A percentile compares a stretch with the other conserved stretches of the same genome.
Evolutionary conservation across 2,888 invertebrate species (phyloP).

Genomic region (Sminthurides aquaticus): DNA sequence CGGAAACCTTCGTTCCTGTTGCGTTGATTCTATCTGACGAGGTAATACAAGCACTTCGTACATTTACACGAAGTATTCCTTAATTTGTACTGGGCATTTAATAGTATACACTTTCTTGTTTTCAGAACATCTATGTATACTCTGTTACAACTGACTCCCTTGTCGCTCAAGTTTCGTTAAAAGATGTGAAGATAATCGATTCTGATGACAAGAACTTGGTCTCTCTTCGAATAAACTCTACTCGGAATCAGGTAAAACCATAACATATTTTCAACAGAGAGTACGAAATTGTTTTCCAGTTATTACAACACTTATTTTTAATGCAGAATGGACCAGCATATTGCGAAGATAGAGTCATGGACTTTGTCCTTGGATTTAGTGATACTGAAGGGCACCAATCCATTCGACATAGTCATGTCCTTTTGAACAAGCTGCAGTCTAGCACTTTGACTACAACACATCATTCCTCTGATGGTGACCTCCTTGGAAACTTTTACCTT

Average conservation of each 20-base stretch:
- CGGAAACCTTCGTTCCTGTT: slow-evolving; percentile 5
- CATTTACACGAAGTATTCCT: too few relatives aligned
- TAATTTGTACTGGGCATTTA: too few relatives aligned
- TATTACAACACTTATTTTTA: too few relatives aligned
- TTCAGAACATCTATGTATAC: too few relatives aligned
- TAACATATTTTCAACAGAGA: too few relatives aligned
- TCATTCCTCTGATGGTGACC: neutral
- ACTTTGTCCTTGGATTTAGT: slow-evolving; percentile 20
- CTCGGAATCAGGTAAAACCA: too few relatives aligned
- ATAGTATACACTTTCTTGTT: too few relatives aligned
- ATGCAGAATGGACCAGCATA: too few relatives aligned
- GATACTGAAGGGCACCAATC: neutral
- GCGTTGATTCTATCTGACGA: slow-evolving; percentile 15
- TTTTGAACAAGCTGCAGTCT: neutral
- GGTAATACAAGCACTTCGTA: too few relatives aligned
- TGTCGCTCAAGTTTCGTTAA: slow-evolving; percentile 11
- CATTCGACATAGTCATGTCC: neutral
- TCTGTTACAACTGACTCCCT: slow-evolving; percentile 7
- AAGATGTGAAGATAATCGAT: slow-evolving; percentile 4
- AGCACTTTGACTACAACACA: neutral
- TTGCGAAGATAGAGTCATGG: slow-evolving; percentile 22
- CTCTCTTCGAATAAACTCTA: neutral
- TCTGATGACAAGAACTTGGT: neutral
- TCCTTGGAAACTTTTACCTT: slow-evolving; percentile 18
- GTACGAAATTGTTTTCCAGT: too few relatives aligned